Conservation (phyloP, 2,888 invertebrate genomes). For the Allophyes oxyacanthae region DNA sequence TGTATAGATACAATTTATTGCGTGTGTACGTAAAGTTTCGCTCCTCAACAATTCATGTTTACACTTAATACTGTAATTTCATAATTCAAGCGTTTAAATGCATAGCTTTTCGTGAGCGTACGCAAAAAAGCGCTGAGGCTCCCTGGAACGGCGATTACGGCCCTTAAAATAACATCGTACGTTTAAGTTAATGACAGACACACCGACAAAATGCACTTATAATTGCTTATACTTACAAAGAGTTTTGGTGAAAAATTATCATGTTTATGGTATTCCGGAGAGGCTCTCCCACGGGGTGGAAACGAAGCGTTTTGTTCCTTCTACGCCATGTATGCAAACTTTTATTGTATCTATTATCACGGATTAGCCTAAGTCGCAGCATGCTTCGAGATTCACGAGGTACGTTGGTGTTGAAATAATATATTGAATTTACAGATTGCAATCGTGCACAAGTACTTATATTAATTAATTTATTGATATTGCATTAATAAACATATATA, state of each 20-base stretch:
- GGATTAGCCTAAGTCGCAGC: conserved; percentile 7
- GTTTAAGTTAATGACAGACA: conserved; percentile 89
- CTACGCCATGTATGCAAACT: conserved; percentile 7
- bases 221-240: conserved; percentile 87
- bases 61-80: conserved; percentile 88
- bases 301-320: conserved; percentile 37
- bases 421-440: conserved; percentile 34
- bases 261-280: conserved; percentile 74
- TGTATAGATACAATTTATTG: conserved; percentile 34
- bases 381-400: conserved; percentile 1
- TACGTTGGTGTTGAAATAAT: conserved; percentile 37
- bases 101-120: conserved; percentile 87
- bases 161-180: conserved; percentile 89
- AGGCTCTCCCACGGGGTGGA: conserved; percentile 72
- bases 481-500: conserved; percentile 38
- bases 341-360: conserved; percentile 13
- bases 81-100: conserved; percentile 89
- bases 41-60: conserved; percentile 74
- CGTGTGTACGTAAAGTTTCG: conserved; percentile 36
- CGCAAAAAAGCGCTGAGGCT: conserved; percentile 79
- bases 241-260: conserved; percentile 87
- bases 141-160: conserved; percentile 85
- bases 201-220: conserved; percentile 88
- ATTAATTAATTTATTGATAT: conserved; percentile 42
- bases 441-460: conserved; percentile 31